Base-by-base conservation (phyloP, 2,797 vertebrate genomes). In the Sebastes itinus region DNA sequence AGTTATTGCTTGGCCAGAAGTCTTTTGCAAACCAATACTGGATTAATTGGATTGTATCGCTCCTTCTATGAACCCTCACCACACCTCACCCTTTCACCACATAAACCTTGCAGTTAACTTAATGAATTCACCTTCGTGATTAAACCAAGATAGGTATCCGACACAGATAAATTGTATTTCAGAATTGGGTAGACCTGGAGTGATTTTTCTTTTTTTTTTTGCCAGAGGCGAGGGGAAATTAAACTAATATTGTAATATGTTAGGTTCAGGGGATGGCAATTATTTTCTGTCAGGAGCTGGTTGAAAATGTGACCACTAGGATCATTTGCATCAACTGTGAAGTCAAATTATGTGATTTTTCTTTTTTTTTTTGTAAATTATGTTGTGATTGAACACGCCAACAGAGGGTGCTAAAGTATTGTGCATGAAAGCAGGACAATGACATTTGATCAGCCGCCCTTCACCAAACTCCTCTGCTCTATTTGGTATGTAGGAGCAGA, bases 361-460 rank as follows among this genome's bases (percentile, higher is more conserved):
- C 1, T 10, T 10, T 65, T 23, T 63, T 25, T 14, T 10, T 8
- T 52, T 20, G 16, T 46, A 20, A 63, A 23, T 4, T 4, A 4
- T 76, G 77, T 38, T 58, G 56, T 81, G 14, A 23, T 52, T 1
- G 2, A 54, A 65, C 3, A 5, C 27, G 38, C 86, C 93, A 85
- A 87, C 56, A 93, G 94, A 91, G 91, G 92, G 91, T n/a, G 88
- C 88, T 92, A 71, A 85, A 89, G 92, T 65, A 89, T 86, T 76
- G 81, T 74, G 67, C 77, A 89, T 91, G 74, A 73, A 62, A 74
- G 64, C 62, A 32, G 75, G 66, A 78, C 61, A 58, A 64, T 85
- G 87, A 68, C 72, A 64, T 89, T 87, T 88, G 89, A 89, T 85
- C 87, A 84, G 70, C 70, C 6, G 66, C 72, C 88, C 86, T 80